Conservation (phyloP, 2,797 vertebrate genomes). For the Parauchenoglanis punctatus region DNA sequence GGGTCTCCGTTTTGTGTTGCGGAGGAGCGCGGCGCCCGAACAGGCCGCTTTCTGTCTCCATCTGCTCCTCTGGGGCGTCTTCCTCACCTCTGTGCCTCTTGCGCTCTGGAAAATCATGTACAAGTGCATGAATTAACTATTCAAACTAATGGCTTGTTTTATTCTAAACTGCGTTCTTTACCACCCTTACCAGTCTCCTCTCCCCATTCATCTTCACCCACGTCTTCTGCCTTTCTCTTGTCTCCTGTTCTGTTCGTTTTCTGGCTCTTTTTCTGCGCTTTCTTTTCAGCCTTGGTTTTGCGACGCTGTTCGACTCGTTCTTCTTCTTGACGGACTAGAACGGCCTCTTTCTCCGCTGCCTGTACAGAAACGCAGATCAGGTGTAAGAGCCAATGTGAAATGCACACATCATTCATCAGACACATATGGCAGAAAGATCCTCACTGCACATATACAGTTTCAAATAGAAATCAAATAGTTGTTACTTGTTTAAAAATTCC, state of each 20-base stretch:
- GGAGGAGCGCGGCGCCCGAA: slow-evolving; percentile 69
- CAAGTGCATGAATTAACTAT: neutral
- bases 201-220: slow-evolving; percentile 70
- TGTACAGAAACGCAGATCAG: slow-evolving; percentile 60
- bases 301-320: slow-evolving; percentile 83
- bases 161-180: neutral
- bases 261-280: slow-evolving; percentile 82
- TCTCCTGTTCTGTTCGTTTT: slow-evolving; percentile 73
- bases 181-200: slow-evolving; percentile 35
- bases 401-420: too few species aligned
- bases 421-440: neutral
- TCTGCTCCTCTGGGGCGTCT: slow-evolving; percentile 68
- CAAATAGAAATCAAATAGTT: neutral
- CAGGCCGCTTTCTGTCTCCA: slow-evolving; percentile 77
- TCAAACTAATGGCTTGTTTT: neutral
- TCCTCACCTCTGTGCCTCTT: slow-evolving; percentile 80
- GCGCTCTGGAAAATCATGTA: neutral
- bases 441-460: neutral
- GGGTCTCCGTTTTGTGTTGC: slow-evolving; percentile 53
- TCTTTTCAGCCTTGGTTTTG: slow-evolving; percentile 83
- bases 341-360: slow-evolving; percentile 90
- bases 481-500: neutral
- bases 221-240: slow-evolving; percentile 80
- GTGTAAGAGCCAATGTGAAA: neutral
- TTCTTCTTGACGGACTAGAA: slow-evolving; percentile 81